A percentile compares a stretch with the other conserved stretches of the same genome.
Conservation (phyloP, 2,113 vertebrate genomes). For the Hiodon alosoides region DNA sequence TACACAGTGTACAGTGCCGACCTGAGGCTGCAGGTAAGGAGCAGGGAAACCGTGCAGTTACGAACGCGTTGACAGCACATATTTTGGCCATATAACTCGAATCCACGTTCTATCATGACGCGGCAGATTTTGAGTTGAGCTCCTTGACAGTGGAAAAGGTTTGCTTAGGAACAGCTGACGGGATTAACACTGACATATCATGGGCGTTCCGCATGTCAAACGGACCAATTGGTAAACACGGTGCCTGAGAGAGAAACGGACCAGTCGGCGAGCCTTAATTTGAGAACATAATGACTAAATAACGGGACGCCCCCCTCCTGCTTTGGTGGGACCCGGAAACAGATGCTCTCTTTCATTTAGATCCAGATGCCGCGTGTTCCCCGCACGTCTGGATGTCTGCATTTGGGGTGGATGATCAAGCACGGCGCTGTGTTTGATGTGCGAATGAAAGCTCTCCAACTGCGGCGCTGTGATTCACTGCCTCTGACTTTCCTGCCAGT, state of each 20-base stretch:
- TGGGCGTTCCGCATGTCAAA: too few species aligned
- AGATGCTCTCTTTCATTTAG: background rate
- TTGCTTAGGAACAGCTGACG: too few species aligned
- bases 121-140: too few species aligned
- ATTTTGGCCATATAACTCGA: too few species aligned
- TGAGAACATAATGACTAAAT: background rate
- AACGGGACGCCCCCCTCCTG: background rate
- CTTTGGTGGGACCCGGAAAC: background rate
- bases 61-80: too few species aligned
- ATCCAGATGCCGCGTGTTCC: background rate
- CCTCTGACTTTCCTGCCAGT: background rate
- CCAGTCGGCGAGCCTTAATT: constrained; percentile 8
- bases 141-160: too few species aligned
- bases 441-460: background rate
- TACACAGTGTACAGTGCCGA: too few species aligned
- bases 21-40: too few species aligned
- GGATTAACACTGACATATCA: too few species aligned
- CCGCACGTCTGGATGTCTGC: background rate
- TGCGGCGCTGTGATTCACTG: background rate
- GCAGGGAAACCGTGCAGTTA: too few species aligned
- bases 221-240: too few species aligned
- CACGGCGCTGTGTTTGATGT: background rate
- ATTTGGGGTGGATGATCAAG: background rate
- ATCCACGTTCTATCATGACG: too few species aligned
- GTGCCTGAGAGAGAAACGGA: background rate